Conservation (phyloP, 2,888 invertebrate genomes). For the Phortica okadai region DNA sequence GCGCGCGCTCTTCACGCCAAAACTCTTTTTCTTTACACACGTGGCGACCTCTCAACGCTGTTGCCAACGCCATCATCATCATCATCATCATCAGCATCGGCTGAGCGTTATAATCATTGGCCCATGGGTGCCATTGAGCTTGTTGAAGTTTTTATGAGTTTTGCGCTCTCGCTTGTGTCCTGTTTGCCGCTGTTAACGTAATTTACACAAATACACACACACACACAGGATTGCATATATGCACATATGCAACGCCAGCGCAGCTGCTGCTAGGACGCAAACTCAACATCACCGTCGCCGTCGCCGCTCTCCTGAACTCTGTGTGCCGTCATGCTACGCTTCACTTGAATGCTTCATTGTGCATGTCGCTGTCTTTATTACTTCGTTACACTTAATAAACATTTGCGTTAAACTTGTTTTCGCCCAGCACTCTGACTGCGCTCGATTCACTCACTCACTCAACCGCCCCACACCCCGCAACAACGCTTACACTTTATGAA, state of each 20-base stretch:
- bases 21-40: background rate
- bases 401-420: constrained; percentile 58
- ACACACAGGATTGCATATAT: background rate
- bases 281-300: background rate
- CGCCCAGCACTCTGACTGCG: background rate
- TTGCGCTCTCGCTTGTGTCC: constrained; percentile 32
- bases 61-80: background rate
- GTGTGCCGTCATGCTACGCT: constrained; percentile 27
- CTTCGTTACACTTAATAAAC: constrained; percentile 65
- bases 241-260: background rate
- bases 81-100: constrained; percentile 29
- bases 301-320: constrained; percentile 23
- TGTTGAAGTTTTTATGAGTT: constrained; percentile 67
- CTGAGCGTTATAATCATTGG: constrained; percentile 62
- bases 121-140: constrained; percentile 66
- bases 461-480: too few species aligned
- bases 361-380: constrained; percentile 60
- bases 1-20: constrained; percentile 11
- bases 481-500: too few species aligned
- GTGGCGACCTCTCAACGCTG: background rate
- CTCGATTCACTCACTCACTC: background rate
- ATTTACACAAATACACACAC: constrained; percentile 58
- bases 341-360: constrained; percentile 32
- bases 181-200: constrained; percentile 50
- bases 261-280: constrained; percentile 43